Evolutionary conservation across 2,888 invertebrate species (phyloP), one percentile per base, ranked within the genome.

Genomic region (Xanthia togata): DNA sequence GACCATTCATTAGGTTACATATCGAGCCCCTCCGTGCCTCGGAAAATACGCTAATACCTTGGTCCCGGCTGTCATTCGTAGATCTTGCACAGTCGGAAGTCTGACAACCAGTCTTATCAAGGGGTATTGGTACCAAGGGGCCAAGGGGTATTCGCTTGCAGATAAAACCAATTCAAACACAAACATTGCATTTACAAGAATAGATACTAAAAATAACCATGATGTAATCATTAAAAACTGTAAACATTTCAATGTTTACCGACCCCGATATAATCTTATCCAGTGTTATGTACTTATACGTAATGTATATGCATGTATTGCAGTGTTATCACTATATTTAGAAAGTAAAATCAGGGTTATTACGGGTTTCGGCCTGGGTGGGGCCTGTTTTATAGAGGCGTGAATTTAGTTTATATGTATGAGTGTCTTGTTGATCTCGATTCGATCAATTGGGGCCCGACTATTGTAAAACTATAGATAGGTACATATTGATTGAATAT

Each of bases 201-300:
- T 60, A 31, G 38, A 79, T 50, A 9, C 6, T 14, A 23, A 63
- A 70, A 8, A 0, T 47, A 64, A 50, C 44, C 12, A 44, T 78
- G 78, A 79, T 38, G 26, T 73, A 11, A 74, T 9, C 57, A 63
- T 9, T 35, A 35, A 76, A 62, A 53, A 76, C 62, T 53, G 62
- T 50, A 35, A 63, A 55, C 44, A 63, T 55, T 35, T 23, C 38
- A 31, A 0, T 78, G 78, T 78, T 79, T 79, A 78, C 57, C 31
- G 9, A 79, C 50, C 35, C 35, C 12, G 35, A 57, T 73, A 41
- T 38, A 71, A 73, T 64, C 63, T 79, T 64, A 79, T 73, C 73
- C 57, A 23, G 12, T 11, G 23, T 14, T 44, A 50, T 55, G 31
- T 63, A 47, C 38, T 35, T 35, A 35, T 53, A 44, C 12, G 12